A percentile compares a stretch with the other conserved stretches of the same genome.
phyloP scores from a whole-genome alignment of 2,888 invertebrate species.

The Synanthedon myopaeformis region DNA sequence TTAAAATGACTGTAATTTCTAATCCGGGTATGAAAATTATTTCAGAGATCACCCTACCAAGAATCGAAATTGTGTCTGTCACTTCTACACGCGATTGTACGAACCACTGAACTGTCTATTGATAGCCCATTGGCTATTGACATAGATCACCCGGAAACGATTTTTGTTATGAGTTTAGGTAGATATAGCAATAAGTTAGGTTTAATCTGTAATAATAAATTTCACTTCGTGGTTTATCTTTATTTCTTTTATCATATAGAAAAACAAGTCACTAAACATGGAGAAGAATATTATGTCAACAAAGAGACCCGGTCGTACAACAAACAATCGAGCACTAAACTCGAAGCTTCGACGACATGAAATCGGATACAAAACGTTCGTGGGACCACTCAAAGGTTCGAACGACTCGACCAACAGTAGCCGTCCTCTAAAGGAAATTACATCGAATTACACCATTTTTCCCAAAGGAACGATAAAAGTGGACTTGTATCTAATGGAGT shows the following conservation, averaged over 20 bases:
- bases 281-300: constrained; percentile 41
- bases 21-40: too few relatives aligned
- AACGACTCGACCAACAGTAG: constrained; percentile 30
- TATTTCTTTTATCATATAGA: background rate
- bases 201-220: too few relatives aligned
- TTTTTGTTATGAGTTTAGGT: too few relatives aligned
- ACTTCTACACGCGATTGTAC: too few relatives aligned
- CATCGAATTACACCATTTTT: constrained; percentile 33
- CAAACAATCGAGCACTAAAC: constrained; percentile 45
- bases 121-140: too few relatives aligned
- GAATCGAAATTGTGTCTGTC: too few relatives aligned
- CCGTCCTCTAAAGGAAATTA: constrained; percentile 33
- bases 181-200: too few relatives aligned
- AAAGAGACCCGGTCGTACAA: constrained; percentile 30
- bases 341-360: constrained; percentile 32
- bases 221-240: too few relatives aligned
- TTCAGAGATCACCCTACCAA: too few relatives aligned
- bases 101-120: too few relatives aligned
- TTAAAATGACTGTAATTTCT: too few relatives aligned
- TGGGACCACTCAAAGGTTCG: constrained; percentile 28
- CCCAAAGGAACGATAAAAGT: constrained; percentile 23
- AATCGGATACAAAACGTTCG: constrained; percentile 54
- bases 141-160: too few relatives aligned
- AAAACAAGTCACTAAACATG: constrained; percentile 20
- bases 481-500: constrained; percentile 10